phyloP scores from a whole-genome alignment of 2,797 vertebrate genomes.

The Danio tinwini region DNA sequence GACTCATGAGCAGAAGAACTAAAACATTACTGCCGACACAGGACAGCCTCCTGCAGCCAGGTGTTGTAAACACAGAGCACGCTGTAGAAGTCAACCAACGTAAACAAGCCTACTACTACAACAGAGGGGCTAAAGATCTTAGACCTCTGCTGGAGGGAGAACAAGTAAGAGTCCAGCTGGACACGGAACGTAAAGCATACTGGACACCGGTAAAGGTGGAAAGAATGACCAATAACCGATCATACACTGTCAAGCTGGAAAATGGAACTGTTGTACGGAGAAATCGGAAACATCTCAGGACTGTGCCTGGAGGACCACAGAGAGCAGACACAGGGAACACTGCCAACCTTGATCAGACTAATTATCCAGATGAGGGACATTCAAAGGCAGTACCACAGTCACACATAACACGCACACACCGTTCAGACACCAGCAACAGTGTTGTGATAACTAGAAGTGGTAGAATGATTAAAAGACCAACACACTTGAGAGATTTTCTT shows the following conservation, averaged over 20 bases:
- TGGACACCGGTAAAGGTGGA: neutral
- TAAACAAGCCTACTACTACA: neutral
- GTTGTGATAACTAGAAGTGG: neutral
- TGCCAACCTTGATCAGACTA: neutral
- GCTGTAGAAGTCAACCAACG: neutral
- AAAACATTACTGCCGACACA: neutral
- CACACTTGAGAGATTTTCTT: neutral
- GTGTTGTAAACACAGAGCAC: neutral
- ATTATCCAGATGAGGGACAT: neutral
- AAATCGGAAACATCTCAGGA: slow-evolving; percentile 11
- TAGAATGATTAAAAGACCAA: neutral
- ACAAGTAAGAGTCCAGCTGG: slow-evolving; percentile 5
- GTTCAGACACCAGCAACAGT: neutral
- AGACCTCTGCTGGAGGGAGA: neutral
- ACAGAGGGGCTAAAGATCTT: slow-evolving; percentile 2
- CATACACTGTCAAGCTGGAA: neutral
- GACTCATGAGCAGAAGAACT: slow-evolving; percentile 10
- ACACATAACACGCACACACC: neutral
- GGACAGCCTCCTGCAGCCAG: neutral
- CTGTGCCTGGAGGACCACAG: neutral
- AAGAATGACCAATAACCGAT: neutral
- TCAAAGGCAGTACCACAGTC: neutral
- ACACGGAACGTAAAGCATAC: neutral
- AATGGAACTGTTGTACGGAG: neutral
- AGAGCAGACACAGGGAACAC: neutral